Evolutionary conservation across 2,888 invertebrate genomes (phyloP).

Genomic region (Nematopogon swammerdamellus): DNA sequence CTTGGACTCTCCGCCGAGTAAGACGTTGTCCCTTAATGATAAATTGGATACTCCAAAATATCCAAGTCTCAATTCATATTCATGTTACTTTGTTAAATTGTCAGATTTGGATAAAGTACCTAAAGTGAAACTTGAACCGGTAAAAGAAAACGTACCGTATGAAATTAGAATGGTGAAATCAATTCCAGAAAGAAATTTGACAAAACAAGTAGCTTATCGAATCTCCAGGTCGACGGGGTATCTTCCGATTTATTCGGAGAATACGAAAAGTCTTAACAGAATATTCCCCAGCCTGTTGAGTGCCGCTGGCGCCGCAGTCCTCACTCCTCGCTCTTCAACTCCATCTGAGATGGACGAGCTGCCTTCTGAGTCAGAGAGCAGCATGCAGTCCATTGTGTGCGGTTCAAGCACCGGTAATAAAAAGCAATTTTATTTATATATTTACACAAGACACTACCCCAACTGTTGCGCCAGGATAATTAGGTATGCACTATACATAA

Average conservation of each 20-base stretch:
- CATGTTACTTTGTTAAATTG: conserved; percentile 64
- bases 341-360: conserved; percentile 42
- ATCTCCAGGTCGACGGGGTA: conserved; percentile 63
- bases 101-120: conserved; percentile 74
- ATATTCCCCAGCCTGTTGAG: conserved; percentile 61
- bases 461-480: too few species aligned
- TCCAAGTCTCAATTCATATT: conserved; percentile 38
- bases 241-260: conserved; percentile 57
- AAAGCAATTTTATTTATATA: too few species aligned
- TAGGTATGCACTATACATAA: too few species aligned
- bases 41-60: too few species aligned
- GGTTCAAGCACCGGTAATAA: conserved; percentile 55
- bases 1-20: too few species aligned
- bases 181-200: conserved; percentile 68
- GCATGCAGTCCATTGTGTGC: conserved; percentile 55
- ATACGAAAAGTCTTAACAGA: conserved; percentile 55
- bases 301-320: conserved; percentile 40
- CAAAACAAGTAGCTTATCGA: conserved; percentile 48
- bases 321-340: conserved; percentile 23
- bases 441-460: too few species aligned
- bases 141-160: conserved; percentile 55
- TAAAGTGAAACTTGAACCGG: conserved; percentile 44
- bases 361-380: conserved; percentile 54
- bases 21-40: too few species aligned
- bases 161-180: too few species aligned